Percentiles rank a stretch among this genome's conserved stretches.
Evolutionary conservation across 2,888 invertebrate genomes (phyloP).

Genomic region (Gnatocerus cornutus): DNA sequence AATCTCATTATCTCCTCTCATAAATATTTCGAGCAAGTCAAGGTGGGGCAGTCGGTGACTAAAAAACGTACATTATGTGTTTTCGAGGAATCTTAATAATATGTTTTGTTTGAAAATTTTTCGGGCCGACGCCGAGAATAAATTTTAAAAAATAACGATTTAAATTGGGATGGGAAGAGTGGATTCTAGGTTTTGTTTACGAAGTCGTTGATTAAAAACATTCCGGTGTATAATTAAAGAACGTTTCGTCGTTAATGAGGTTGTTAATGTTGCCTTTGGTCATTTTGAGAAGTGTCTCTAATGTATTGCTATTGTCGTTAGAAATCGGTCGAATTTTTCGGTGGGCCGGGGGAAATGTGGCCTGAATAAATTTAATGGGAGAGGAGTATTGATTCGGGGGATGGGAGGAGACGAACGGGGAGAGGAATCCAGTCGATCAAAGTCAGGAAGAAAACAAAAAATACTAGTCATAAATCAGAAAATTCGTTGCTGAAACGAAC

Average conservation of each 20-base stretch:
- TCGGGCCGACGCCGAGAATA: constrained; percentile 38
- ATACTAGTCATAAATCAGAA: too few species aligned
- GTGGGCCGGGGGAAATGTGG: constrained; percentile 3
- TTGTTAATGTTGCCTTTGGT: constrained; percentile 49
- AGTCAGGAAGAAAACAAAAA: not conserved
- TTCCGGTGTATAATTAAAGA: constrained; percentile 53
- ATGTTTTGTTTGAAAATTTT: constrained; percentile 50
- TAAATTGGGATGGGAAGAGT: constrained; percentile 48
- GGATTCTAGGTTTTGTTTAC: constrained; percentile 32
- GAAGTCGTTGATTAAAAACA: constrained; percentile 44
- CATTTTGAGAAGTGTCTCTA: constrained; percentile 46
- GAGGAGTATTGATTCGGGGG: constrained; percentile 1
- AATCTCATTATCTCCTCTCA: constrained; percentile 63
- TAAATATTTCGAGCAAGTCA: constrained; percentile 61
- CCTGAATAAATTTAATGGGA: constrained; percentile 17
- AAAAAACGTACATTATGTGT: constrained; percentile 62
- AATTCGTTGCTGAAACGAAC: too few species aligned
- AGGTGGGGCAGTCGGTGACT: constrained; percentile 59
- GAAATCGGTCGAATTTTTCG: constrained; percentile 33
- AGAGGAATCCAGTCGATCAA: too few species aligned
- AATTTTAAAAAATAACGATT: constrained; percentile 42
- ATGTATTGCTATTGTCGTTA: constrained; percentile 29
- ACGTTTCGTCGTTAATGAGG: constrained; percentile 50
- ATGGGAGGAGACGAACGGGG: not conserved
- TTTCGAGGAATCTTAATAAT: constrained; percentile 63